Conservation (phyloP, 2,888 invertebrate genomes). For the Bembecia ichneumoniformis region DNA sequence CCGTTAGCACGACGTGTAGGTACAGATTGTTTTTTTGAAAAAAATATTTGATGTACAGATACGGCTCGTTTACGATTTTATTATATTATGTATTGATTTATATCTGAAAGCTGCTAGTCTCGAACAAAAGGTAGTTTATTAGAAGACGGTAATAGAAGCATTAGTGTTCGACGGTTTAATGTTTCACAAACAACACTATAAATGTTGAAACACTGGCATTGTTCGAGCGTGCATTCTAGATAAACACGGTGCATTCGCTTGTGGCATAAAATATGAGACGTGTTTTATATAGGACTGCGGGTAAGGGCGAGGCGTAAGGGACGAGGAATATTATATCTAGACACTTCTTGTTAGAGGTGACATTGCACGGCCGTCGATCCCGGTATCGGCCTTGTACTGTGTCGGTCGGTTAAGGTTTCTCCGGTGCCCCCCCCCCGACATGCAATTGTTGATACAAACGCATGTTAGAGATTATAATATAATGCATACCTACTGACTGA, state of each 20-base stretch:
- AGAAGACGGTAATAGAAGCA: too few species aligned
- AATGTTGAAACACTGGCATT: neutral
- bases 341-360: slow-evolving; percentile 51
- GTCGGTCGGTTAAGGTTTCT: slow-evolving; percentile 17
- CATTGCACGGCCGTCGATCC: slow-evolving; percentile 55
- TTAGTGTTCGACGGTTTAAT: neutral
- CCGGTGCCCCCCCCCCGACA: neutral
- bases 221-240: slow-evolving; percentile 23
- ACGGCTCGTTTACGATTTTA: too few species aligned
- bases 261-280: slow-evolving; percentile 4
- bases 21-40: too few species aligned
- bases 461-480: too few species aligned
- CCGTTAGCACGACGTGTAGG: too few species aligned
- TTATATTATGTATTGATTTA: too few species aligned
- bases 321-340: slow-evolving; percentile 28
- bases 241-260: slow-evolving; percentile 21
- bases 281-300: slow-evolving; percentile 11
- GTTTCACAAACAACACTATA: neutral
- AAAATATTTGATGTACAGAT: too few species aligned
- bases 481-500: too few species aligned
- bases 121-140: too few species aligned
- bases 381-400: slow-evolving; percentile 26
- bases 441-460: too few species aligned
- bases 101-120: too few species aligned
- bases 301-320: slow-evolving; percentile 14